A percentile compares a stretch with the other conserved stretches of the same genome.
phyloP scores from a whole-genome alignment of 2,888 invertebrate genomes.

The Cylloceria caligata region DNA sequence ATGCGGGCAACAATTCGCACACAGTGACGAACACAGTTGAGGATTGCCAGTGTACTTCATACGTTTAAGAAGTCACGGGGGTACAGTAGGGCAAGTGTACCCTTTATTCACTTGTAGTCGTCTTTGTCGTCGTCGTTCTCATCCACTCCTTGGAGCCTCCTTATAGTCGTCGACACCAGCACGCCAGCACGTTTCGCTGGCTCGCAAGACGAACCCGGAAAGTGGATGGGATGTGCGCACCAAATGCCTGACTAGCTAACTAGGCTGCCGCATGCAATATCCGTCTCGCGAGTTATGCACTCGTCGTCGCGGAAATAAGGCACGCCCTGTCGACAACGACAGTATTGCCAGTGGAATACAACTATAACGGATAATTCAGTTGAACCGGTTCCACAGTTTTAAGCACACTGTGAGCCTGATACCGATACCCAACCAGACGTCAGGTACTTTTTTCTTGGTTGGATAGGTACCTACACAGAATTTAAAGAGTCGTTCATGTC shows the following conservation, averaged over 20 bases:
- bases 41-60: conserved; percentile 12
- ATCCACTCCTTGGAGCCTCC: conserved; percentile 23
- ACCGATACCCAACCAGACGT: not conserved
- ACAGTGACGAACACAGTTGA: not conserved
- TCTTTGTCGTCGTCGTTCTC: conserved; percentile 27
- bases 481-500: not conserved
- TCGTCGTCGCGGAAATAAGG: conserved; percentile 49
- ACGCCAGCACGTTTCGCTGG: conserved; percentile 34
- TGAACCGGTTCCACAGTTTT: conserved; percentile 10
- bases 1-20: not conserved
- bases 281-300: conserved; percentile 50
- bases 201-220: conserved; percentile 35
- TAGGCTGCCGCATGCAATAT: conserved; percentile 45
- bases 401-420: conserved; percentile 7
- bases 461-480: not conserved
- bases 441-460: not conserved
- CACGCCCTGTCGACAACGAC: conserved; percentile 26
- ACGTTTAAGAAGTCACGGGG: conserved; percentile 28
- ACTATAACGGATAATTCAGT: not conserved
- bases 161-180: conserved; percentile 17
- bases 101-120: conserved; percentile 46
- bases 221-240: conserved; percentile 32
- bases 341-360: not conserved
- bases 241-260: conserved; percentile 42
- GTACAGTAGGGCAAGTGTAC: conserved; percentile 20